These are phyloP conservation scores for Lithobius niger DNA, from an alignment of 1,140 invertebrate species.

Conservation along the genomic window DNA sequence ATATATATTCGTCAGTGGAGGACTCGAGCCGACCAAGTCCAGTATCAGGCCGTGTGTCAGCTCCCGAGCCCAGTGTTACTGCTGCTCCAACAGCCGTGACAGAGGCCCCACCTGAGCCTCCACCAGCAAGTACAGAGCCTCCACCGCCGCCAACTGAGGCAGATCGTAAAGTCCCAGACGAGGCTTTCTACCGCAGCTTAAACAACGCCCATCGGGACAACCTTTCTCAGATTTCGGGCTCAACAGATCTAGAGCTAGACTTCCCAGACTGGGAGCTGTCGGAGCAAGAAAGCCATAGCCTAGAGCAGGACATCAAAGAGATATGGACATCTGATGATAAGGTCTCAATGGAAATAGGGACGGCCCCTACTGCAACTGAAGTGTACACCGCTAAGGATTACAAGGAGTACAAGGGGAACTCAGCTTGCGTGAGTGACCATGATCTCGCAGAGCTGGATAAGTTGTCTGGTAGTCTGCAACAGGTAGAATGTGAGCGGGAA, in stretches of 20 bases:
- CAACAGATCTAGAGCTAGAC: slow-evolving; percentile 8
- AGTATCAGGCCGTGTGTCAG: background rate
- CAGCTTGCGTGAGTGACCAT: slow-evolving; percentile 51
- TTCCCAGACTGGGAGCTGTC: slow-evolving; percentile 11
- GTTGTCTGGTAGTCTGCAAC: slow-evolving; percentile 14
- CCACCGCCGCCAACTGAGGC: background rate
- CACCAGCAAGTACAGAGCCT: background rate
- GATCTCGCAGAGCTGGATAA: slow-evolving; percentile 57
- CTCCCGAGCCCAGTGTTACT: background rate
- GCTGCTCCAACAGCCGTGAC: slow-evolving; percentile 5
- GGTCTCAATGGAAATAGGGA: background rate
- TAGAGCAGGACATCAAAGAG: slow-evolving; percentile 11
- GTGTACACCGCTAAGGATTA: slow-evolving; percentile 62
- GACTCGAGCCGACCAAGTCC: background rate
- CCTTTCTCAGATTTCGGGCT: slow-evolving; percentile 8
- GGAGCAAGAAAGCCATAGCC: background rate
- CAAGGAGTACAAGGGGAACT: slow-evolving; percentile 52
- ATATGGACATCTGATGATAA: slow-evolving; percentile 1
- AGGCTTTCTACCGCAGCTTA: slow-evolving; percentile 74
- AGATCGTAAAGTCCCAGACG: slow-evolving; percentile 43
- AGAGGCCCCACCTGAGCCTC: background rate
- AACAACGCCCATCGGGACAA: slow-evolving; percentile 76
- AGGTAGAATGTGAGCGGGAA: slow-evolving; percentile 3
- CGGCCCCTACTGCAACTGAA: slow-evolving; percentile 29
- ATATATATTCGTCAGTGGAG: slow-evolving; percentile 43